A percentile compares a stretch with the other conserved stretches of the same genome.
These are phyloP conservation scores for Oceanodroma leucorhoa DNA, from an alignment of 2,797 vertebrate species.

Conservation along the genomic window DNA sequence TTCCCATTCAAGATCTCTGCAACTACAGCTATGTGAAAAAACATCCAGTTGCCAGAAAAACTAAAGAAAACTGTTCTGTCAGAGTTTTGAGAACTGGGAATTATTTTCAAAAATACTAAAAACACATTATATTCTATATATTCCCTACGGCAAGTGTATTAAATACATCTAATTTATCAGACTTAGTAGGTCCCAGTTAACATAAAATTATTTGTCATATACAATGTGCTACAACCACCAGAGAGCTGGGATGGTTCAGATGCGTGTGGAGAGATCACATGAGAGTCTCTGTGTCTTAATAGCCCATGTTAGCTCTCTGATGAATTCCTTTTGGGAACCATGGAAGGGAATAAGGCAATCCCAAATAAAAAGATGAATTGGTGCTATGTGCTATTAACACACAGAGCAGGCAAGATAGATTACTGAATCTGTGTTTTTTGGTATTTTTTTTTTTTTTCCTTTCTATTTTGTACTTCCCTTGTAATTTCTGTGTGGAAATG, in stretches of 20 bases:
- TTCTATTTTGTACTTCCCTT: background rate
- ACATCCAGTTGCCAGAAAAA: background rate
- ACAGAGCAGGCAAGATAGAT: background rate
- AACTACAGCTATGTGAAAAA: background rate
- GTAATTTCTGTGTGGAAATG: background rate
- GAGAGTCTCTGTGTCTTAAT: background rate
- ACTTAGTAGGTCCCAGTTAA: background rate
- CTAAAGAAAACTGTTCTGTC: background rate
- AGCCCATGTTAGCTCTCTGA: background rate
- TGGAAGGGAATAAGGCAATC: background rate
- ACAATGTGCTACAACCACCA: background rate
- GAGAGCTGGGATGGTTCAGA: background rate
- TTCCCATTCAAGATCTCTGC: background rate
- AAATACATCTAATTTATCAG: conserved; percentile 34
- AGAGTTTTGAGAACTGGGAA: background rate
- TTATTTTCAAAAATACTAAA: conserved; percentile 2
- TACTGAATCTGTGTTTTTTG: background rate
- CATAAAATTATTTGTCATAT: background rate
- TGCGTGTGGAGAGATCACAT: background rate
- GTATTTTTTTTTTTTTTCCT: background rate
- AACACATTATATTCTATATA: background rate
- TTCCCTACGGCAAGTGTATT: background rate
- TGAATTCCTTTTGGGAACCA: background rate
- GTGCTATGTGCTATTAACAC: background rate
- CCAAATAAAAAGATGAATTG: conserved; percentile 3